Base-by-base conservation (phyloP, 2,888 invertebrate genomes). In the Spialia ferax region DNA sequence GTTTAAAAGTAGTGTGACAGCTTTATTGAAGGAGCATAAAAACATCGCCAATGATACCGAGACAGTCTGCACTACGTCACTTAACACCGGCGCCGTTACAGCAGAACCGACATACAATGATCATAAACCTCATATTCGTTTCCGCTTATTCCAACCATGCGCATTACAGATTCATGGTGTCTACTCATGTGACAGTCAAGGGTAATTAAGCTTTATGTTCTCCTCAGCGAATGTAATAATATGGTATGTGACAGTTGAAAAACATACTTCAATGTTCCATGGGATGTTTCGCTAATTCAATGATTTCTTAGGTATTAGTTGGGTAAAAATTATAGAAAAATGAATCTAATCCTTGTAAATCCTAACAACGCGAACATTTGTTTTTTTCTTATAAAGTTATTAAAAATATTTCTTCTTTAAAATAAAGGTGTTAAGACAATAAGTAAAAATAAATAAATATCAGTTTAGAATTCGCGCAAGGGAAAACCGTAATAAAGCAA, bases 31-130 rank as follows among this genome's bases (percentile, higher is more conserved):
- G 45, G 0, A n/a, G 45, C 45, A 45, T 45, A 3, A 45, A 15
- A 45, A 15, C 15, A 45, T 45, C 15, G 15, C 6, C n/a, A 45
- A 18, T 20, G 8, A 11, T 13, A 23, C 1, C 1, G 23, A 48
- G 48, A 7, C 50, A 1, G n/a, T 52, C 15, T 63, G 38, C 26
- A 15, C 38, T 23, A 38, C 38, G 18, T 29, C 42, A 20, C 45
- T 45, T 63, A 63, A 42, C 63, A 20, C 10, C 2, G 42, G 10
- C 20, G 15, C 54, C 32, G 61, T 32, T n/a, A 23, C 45, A 63
- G 45, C 55, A 63, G 20, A 29, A 55, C 18, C n/a, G n/a, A n/a
- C n/a, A 20, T 26, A 55, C 38, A 4, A 55, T 23, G 22, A 7
- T 26, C 18, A 38, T 11, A 15, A 20, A 15, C 10, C 61, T 35